phyloP scores from a whole-genome alignment of 53 echinoderm and acorn worm species.

The Crossaster papposus region DNA sequence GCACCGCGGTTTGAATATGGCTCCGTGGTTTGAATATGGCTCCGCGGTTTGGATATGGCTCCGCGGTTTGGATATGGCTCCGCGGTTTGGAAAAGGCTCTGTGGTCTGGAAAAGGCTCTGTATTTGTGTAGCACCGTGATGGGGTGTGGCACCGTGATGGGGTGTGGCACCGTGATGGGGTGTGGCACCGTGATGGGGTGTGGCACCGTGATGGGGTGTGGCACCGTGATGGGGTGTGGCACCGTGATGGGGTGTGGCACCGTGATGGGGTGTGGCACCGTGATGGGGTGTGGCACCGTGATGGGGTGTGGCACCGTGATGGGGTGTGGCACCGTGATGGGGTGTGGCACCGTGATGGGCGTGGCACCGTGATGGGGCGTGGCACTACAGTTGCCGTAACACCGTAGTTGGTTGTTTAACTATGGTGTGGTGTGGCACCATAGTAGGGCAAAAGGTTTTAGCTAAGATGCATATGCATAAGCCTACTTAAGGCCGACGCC shows the following conservation, averaged over 20 bases:
- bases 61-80: too few relatives aligned
- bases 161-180: too few relatives aligned
- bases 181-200: too few relatives aligned
- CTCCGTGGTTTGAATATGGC: too few relatives aligned
- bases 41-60: too few relatives aligned
- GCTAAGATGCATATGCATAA: background rate
- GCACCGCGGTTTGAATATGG: too few relatives aligned
- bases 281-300: background rate
- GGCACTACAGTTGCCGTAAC: background rate
- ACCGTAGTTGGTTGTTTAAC: background rate
- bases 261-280: background rate
- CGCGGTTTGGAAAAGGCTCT: too few relatives aligned
- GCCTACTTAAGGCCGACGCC: slow-evolving; percentile 74
- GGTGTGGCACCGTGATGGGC: background rate
- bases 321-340: background rate
- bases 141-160: too few relatives aligned
- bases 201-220: too few relatives aligned
- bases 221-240: background rate
- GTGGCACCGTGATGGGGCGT: slow-evolving; percentile 1
- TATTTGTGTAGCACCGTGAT: too few relatives aligned
- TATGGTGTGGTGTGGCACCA: background rate
- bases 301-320: background rate
- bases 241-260: background rate
- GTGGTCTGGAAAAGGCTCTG: too few relatives aligned
- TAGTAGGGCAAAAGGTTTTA: background rate